Percentiles rank a stretch among this genome's conserved stretches.
phyloP scores from a whole-genome alignment of 2,797 vertebrate species.

The Zenarchopterus dispar region DNA sequence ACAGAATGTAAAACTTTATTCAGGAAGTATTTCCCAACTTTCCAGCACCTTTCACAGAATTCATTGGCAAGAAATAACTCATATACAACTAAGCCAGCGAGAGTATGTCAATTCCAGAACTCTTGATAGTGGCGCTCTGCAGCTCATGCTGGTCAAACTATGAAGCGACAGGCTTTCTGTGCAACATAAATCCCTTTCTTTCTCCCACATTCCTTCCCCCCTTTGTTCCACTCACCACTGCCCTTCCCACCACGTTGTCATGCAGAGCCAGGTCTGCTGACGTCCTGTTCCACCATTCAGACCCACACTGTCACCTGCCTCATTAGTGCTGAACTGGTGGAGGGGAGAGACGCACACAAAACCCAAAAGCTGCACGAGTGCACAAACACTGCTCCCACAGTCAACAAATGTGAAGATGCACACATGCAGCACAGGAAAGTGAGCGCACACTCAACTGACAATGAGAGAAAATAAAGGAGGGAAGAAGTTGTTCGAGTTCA shows the following conservation, averaged over 20 bases:
- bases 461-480: slow-evolving; percentile 38
- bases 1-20: not conserved
- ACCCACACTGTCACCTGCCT: slow-evolving; percentile 78
- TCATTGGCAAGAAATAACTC: slow-evolving; percentile 47
- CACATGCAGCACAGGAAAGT: slow-evolving; percentile 21
- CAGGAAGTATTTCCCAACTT: slow-evolving; percentile 8
- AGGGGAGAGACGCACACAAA: slow-evolving; percentile 34
- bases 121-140: slow-evolving; percentile 23
- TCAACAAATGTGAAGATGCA: slow-evolving; percentile 27
- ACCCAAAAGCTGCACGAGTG: slow-evolving; percentile 11
- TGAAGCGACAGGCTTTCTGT: slow-evolving; percentile 37
- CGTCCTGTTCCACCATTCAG: slow-evolving; percentile 71
- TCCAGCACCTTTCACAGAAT: slow-evolving; percentile 4
- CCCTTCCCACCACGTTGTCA: slow-evolving; percentile 66
- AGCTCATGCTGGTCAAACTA: slow-evolving; percentile 36
- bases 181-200: slow-evolving; percentile 29
- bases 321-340: slow-evolving; percentile 73
- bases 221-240: slow-evolving; percentile 44
- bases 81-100: slow-evolving; percentile 52
- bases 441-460: slow-evolving; percentile 30
- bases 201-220: slow-evolving; percentile 32
- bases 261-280: slow-evolving; percentile 69
- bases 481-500: slow-evolving; percentile 60
- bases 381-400: slow-evolving; percentile 12
- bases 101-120: slow-evolving; percentile 23